Evolutionary conservation across 2,888 invertebrate genomes (phyloP), one percentile per base, ranked within the genome.

Genomic region (Microplitis manilae): DNA sequence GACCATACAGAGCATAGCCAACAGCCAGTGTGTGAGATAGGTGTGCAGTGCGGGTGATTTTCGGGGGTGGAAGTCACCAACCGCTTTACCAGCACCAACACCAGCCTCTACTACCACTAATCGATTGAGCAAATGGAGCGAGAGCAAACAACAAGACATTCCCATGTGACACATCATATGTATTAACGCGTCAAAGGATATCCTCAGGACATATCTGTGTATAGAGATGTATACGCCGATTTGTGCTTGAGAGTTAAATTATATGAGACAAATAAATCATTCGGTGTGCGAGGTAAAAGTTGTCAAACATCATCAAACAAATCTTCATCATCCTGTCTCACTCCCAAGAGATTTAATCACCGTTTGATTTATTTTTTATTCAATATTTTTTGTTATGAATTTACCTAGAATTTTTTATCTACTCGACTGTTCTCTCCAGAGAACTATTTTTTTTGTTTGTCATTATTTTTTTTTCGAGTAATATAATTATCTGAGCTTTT

Each of bases 401-500:
- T 50, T 50, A 50, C 13, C 50, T 50, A 8, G 9, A 50, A 13
- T 50, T 39, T 62, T 68, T 50, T 50, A 8, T 50, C 50, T 13
- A 13, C 50, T 50, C 13, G 50, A 50, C 50, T 50, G 50, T 50
- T 50, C 50, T 50, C 50, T 50, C 50, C 13, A 50, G 50, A 50
- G 50, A 13, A 50, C 50, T 50, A 74, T 40, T 59, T 9, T 13
- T 17, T 30, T n/a, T 6, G 9, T 70, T 70, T 60, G 13, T 59
- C 9, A 69, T 38, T 60, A 38, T 30, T 38, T 60, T 30, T 71
- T 71, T 59, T 60, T 39, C 13, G 2, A 9, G 30, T 30, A 39
- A 30, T 60, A 38, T 38, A 15, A 39, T 76, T 76, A 84, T 75
- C 81, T 81, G 38, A 84, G 77, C 1, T 65, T 71, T 70, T 83